phyloP scores from a whole-genome alignment of 2,797 vertebrate genomes.

The Sebastiscus albofasciatus region DNA sequence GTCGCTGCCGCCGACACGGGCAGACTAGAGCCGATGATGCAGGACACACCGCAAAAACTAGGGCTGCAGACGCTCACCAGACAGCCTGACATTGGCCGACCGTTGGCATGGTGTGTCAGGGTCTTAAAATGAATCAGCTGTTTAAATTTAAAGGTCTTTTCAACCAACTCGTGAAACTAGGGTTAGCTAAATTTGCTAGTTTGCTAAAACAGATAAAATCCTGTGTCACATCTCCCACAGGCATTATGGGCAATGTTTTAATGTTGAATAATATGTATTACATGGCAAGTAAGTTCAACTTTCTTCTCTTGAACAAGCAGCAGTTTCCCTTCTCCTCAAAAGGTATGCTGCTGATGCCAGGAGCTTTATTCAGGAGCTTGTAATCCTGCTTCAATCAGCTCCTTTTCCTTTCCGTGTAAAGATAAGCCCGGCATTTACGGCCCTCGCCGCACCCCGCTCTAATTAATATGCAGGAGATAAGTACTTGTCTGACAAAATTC shows the following conservation, averaged over 20 bases:
- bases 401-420: slow-evolving; percentile 79
- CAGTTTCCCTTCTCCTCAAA: slow-evolving; percentile 49
- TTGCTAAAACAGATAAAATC: not conserved
- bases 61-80: no score
- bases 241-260: slow-evolving; percentile 13
- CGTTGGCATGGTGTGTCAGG: no score
- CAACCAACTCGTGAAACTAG: not conserved
- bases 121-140: no score
- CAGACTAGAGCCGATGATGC: no score
- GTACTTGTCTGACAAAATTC: slow-evolving; percentile 83
- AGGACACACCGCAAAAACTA: rapidly evolving
- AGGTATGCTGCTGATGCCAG: slow-evolving; percentile 78
- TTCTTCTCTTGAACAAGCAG: slow-evolving; percentile 64
- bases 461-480: slow-evolving; percentile 86
- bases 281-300: slow-evolving; percentile 33
- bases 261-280: slow-evolving; percentile 46
- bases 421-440: slow-evolving; percentile 82
- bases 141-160: not conserved
- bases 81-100: no score
- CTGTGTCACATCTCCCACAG: slow-evolving; percentile 7
- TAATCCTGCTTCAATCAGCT: slow-evolving; percentile 87
- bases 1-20: no score
- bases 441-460: slow-evolving; percentile 70
- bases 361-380: slow-evolving; percentile 80
- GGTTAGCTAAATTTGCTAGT: not conserved